phyloP scores from a whole-genome alignment of 2,888 invertebrate genomes.

The Cryptus armator region DNA sequence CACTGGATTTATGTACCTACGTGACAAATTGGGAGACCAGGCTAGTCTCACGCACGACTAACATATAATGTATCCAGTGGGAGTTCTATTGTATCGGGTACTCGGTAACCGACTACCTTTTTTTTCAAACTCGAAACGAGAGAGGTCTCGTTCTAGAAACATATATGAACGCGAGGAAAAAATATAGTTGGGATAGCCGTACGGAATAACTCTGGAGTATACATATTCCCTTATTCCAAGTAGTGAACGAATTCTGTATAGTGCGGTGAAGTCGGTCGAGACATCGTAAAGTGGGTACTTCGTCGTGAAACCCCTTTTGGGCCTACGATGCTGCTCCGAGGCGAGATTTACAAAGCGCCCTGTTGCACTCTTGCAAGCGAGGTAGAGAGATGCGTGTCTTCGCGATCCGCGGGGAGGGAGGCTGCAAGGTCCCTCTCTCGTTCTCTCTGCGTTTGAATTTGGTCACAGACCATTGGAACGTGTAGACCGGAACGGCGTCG shows the following conservation, averaged over 20 bases:
- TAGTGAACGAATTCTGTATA: slow-evolving; percentile 19
- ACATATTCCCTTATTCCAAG: slow-evolving; percentile 51
- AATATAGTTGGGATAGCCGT: slow-evolving; percentile 19
- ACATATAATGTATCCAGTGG: slow-evolving; percentile 40
- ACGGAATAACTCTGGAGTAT: slow-evolving; percentile 37
- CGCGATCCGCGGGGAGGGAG: slow-evolving; percentile 18
- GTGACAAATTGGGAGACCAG: slow-evolving; percentile 42
- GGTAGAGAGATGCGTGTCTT: slow-evolving; percentile 30
- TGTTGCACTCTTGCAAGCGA: slow-evolving; percentile 43
- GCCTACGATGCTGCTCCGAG: slow-evolving; percentile 31
- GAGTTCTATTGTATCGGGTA: slow-evolving; percentile 48
- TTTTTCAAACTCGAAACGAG: slow-evolving; percentile 13
- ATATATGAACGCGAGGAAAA: slow-evolving; percentile 40
- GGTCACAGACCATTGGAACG: slow-evolving; percentile 76
- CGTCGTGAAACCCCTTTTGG: slow-evolving; percentile 65
- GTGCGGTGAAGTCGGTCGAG: slow-evolving; percentile 48
- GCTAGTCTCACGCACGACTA: slow-evolving; percentile 43
- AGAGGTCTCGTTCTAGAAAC: neutral
- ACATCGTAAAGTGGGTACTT: slow-evolving; percentile 64
- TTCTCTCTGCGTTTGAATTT: slow-evolving; percentile 72
- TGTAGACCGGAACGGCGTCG: slow-evolving; percentile 74
- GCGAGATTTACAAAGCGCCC: slow-evolving; percentile 63
- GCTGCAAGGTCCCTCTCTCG: slow-evolving; percentile 14
- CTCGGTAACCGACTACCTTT: slow-evolving; percentile 31
- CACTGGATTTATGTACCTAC: slow-evolving; percentile 48